Conservation (phyloP, 2,113 vertebrate genomes). For the Sisor rabdophorus region DNA sequence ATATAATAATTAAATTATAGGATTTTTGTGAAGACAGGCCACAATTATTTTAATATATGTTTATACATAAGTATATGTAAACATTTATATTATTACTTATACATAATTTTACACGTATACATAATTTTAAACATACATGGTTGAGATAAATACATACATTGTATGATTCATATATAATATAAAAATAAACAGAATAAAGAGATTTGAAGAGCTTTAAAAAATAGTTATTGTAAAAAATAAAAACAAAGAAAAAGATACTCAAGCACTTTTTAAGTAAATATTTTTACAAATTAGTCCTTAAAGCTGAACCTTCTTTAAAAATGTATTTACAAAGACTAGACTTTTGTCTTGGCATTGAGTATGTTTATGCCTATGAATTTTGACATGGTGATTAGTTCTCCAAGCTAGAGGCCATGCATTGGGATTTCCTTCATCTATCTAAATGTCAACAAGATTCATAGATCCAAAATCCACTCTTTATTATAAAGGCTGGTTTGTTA, state of each 20-base stretch:
- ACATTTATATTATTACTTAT: too few relatives aligned
- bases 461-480: background rate
- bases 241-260: background rate
- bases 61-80: too few relatives aligned
- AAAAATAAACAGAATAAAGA: background rate
- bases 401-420: slow-evolving; percentile 1
- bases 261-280: background rate
- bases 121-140: background rate
- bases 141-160: background rate
- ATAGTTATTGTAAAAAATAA: background rate
- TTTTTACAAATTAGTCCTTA: background rate
- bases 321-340: slow-evolving; percentile 8
- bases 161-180: background rate
- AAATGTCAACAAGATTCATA: slow-evolving; percentile 8
- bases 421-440: slow-evolving; percentile 1
- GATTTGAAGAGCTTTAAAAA: background rate
- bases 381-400: slow-evolving; percentile 16
- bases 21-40: too few relatives aligned
- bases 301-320: background rate
- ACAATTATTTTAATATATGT: background rate
- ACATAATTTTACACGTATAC: background rate
- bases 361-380: background rate
- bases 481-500: background rate
- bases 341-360: background rate
- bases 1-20: too few relatives aligned